Evolutionary conservation across 1,140 invertebrate genomes (phyloP).

Genomic region (Trichomalopsis sarcophagae): DNA sequence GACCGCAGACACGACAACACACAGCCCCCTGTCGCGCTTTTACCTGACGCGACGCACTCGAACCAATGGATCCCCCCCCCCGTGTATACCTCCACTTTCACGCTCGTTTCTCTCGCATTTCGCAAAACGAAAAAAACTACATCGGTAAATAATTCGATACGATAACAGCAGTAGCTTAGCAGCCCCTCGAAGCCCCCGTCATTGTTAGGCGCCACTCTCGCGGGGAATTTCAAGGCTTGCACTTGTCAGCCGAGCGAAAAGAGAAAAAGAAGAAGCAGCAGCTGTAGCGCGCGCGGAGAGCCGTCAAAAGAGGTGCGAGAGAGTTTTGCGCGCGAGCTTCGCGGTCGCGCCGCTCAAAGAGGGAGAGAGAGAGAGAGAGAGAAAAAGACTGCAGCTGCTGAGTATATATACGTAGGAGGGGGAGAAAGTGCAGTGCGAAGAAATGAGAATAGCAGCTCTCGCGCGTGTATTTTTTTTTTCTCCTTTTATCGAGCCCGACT

Average conservation of each 20-base stretch:
- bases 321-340: background rate
- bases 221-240: background rate
- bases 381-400: background rate
- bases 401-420: background rate
- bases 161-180: too few relatives aligned
- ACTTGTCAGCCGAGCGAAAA: background rate
- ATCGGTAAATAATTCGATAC: too few relatives aligned
- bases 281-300: background rate
- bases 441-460: constrained; percentile 1
- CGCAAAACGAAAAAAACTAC: too few relatives aligned
- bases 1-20: background rate
- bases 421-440: background rate
- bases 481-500: constrained; percentile 18
- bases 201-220: background rate
- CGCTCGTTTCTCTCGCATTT: too few relatives aligned
- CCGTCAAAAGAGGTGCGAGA: constrained; percentile 17
- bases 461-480: background rate
- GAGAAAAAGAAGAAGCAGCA: background rate
- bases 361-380: background rate
- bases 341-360: constrained; percentile 8
- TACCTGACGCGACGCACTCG: background rate
- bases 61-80: background rate
- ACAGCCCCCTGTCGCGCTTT: background rate
- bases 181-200: background rate
- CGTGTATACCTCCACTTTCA: too few relatives aligned